Evolutionary conservation across 2,113 vertebrate species (phyloP).

Genomic region (Sapayoa aenigma): DNA sequence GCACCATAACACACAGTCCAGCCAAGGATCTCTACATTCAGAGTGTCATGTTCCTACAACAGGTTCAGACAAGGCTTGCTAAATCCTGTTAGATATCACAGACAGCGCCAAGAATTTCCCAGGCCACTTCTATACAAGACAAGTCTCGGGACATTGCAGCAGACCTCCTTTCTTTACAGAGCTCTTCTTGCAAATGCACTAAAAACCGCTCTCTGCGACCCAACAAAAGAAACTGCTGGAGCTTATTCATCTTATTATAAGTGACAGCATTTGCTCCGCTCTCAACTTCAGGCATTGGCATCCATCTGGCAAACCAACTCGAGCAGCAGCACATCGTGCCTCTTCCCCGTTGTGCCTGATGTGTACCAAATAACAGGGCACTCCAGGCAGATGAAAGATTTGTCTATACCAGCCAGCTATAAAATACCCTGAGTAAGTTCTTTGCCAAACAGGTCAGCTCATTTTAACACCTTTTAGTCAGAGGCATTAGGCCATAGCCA

Average conservation of each 20-base stretch:
- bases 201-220: background rate
- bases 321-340: background rate
- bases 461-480: constrained; percentile 26
- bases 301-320: background rate
- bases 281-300: background rate
- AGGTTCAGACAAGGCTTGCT: background rate
- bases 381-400: background rate
- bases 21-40: background rate
- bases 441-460: background rate
- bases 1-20: background rate
- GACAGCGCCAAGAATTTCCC: background rate
- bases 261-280: background rate
- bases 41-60: background rate
- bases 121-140: background rate
- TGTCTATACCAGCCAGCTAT: background rate
- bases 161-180: background rate
- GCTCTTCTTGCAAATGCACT: background rate
- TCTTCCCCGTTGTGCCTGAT: background rate
- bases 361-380: background rate
- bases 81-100: background rate
- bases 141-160: background rate
- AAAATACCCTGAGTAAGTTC: background rate
- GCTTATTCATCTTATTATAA: background rate
- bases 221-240: background rate
- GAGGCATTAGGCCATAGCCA: background rate